Percentiles rank a stretch among this genome's conserved stretches.
Evolutionary conservation across 2,888 invertebrate species (phyloP).

Genomic region (Chydorus sphaericus): DNA sequence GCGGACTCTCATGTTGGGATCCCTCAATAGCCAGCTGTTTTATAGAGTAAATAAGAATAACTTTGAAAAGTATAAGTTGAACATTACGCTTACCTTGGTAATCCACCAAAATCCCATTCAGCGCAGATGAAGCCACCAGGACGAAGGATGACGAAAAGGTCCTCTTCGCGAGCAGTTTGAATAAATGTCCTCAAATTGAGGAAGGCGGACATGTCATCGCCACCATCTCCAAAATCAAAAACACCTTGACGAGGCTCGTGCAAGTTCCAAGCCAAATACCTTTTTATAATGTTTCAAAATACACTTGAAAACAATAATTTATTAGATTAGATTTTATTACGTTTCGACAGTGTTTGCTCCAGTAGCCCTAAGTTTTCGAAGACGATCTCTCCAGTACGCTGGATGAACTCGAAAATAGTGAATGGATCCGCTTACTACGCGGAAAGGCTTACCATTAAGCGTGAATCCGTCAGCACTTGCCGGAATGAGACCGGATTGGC

Average conservation of each 20-base stretch:
- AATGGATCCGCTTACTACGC: constrained; percentile 37
- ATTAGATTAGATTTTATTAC: constrained; percentile 26
- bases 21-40: constrained; percentile 37
- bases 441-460: constrained; percentile 32
- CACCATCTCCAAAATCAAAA: constrained; percentile 29
- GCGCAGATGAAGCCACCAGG: constrained; percentile 41
- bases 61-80: not conserved
- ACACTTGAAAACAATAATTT: not conserved
- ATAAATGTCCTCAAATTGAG: constrained; percentile 29
- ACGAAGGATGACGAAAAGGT: constrained; percentile 35
- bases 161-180: constrained; percentile 33
- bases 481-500: constrained; percentile 26
- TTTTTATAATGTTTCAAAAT: constrained; percentile 15
- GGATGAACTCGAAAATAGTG: constrained; percentile 38
- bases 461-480: constrained; percentile 19
- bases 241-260: constrained; percentile 28
- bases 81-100: constrained; percentile 25
- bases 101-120: constrained; percentile 37
- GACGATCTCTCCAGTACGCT: constrained; percentile 36
- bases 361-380: constrained; percentile 34
- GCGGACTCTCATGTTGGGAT: constrained; percentile 35
- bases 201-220: constrained; percentile 25
- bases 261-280: constrained; percentile 31
- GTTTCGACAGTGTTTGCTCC: constrained; percentile 38
- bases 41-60: not conserved